These are phyloP conservation scores for Ashinkailepas kermadecensis DNA, from an alignment of 2,888 invertebrate species.

Conservation along the genomic window DNA sequence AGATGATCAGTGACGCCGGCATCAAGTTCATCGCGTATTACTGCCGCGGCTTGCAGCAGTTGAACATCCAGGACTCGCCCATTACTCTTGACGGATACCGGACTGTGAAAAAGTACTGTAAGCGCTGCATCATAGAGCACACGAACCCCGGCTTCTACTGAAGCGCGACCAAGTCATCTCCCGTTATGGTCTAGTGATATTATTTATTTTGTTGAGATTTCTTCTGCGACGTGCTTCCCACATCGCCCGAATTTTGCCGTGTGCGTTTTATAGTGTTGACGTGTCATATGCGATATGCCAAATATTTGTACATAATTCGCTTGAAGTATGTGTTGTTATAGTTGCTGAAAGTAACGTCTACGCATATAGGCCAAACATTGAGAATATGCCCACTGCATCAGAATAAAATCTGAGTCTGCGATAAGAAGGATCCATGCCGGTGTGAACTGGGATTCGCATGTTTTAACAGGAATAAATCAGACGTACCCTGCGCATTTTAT, in stretches of 20 bases:
- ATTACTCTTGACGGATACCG: constrained; percentile 81
- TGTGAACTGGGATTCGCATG: too few relatives aligned
- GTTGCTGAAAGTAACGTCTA: not conserved
- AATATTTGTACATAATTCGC: constrained; percentile 10
- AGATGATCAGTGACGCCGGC: constrained; percentile 81
- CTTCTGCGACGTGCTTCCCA: too few relatives aligned
- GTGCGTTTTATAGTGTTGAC: not conserved
- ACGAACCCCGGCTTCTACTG: constrained; percentile 89
- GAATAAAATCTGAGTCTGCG: not conserved
- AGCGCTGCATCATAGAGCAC: constrained; percentile 86
- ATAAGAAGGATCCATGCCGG: too few relatives aligned
- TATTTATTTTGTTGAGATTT: not conserved
- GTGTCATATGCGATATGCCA: constrained; percentile 18
- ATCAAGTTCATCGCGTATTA: constrained; percentile 81
- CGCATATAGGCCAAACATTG: not conserved
- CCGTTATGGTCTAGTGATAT: not conserved
- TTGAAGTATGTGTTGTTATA: constrained; percentile 2
- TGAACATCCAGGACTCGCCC: constrained; percentile 89
- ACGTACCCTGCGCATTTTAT: too few relatives aligned
- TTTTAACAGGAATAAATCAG: too few relatives aligned
- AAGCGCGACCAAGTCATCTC: constrained; percentile 33
- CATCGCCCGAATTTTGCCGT: not conserved
- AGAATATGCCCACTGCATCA: not conserved
- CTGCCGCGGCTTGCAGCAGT: constrained; percentile 77
- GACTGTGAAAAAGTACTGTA: constrained; percentile 86